A percentile compares a stretch with the other conserved stretches of the same genome.
Conservation (phyloP, 2,888 invertebrate genomes). For the Euclidia mi region DNA sequence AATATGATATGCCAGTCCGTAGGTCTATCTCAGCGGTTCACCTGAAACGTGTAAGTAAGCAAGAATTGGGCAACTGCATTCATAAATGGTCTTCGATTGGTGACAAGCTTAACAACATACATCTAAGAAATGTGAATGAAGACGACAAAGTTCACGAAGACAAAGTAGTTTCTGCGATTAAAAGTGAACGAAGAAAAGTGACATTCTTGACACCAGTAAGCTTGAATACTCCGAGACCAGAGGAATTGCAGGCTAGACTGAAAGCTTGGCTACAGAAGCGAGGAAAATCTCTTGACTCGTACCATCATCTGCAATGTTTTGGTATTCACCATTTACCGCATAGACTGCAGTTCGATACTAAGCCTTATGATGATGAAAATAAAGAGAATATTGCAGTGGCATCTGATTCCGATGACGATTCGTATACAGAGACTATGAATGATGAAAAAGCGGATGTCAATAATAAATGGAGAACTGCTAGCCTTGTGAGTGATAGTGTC, state of each 20-base stretch:
- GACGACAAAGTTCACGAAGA: slow-evolving; percentile 69
- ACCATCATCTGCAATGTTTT: slow-evolving; percentile 89
- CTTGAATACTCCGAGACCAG: slow-evolving; percentile 77
- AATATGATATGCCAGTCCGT: slow-evolving; percentile 60
- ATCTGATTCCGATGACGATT: slow-evolving; percentile 80
- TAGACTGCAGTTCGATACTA: slow-evolving; percentile 34
- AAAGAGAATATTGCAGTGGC: slow-evolving; percentile 87
- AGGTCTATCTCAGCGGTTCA: slow-evolving; percentile 87
- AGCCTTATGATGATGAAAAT: slow-evolving; percentile 80
- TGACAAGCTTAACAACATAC: slow-evolving; percentile 73
- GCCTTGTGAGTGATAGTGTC: slow-evolving; percentile 69
- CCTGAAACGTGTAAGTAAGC: slow-evolving; percentile 77
- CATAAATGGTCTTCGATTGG: slow-evolving; percentile 83
- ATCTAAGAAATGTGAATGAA: slow-evolving; percentile 72
- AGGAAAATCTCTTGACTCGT: slow-evolving; percentile 84
- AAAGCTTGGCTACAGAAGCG: slow-evolving; percentile 87
- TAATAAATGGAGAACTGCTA: slow-evolving; percentile 75
- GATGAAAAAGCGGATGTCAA: slow-evolving; percentile 52
- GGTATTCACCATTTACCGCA: slow-evolving; percentile 74
- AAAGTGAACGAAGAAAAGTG: slow-evolving; percentile 82
- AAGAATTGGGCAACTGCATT: slow-evolving; percentile 75
- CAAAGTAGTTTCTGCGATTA: slow-evolving; percentile 75
- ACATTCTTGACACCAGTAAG: slow-evolving; percentile 79
- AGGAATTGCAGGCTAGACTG: slow-evolving; percentile 80
- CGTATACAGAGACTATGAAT: slow-evolving; percentile 76